Evolutionary conservation across 2,888 invertebrate genomes (phyloP), one percentile per base, ranked within the genome.

Genomic region (Byasa hedistus): DNA sequence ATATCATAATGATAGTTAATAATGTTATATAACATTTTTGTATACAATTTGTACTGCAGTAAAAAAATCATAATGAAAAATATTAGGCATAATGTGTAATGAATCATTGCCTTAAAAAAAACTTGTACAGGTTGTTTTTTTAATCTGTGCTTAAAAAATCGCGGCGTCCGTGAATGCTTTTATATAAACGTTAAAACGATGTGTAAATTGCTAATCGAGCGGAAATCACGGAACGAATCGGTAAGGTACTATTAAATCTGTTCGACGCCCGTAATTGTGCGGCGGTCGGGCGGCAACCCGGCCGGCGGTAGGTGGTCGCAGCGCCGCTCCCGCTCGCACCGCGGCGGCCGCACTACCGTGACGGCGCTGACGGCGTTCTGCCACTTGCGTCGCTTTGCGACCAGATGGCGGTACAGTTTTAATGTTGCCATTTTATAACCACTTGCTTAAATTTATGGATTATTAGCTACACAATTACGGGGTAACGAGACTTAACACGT

Each of bases 341-440:
- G n/a, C n/a, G n/a, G 82, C 75, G 71, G 71, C 86, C 86, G 83
- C 79, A 68, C n/a, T n/a, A 75, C 76, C 77, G 82, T 80, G 78
- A 73, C 74, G 75, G 79, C 82, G 74, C 79, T 72, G 72, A 74
- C 72, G 75, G 78, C 76, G 44, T 24, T 17, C 48, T 66, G 39
- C 56, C 44, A 59, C n/a, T 63, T 66, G 57, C 57, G 21, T 62
- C 73, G 55, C 66, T 32, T 62, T 54, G 69, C 69, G 71, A 72
- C 74, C 74, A 85, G 87, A 79, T 81, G 88, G 82, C 87, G 83
- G 78, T 79, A 65, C 23, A 24, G 57, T 68, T 27, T 15, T 36
- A 68, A 67, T 75, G 76, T 77, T 84, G 78, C 84, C 73, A 80
- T 22, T 19, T 19, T 36, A 32, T 23, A 19, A 1, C 21, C 4